Evolutionary conservation across 2,113 vertebrate species (phyloP).

Genomic region (Gobio gobio): DNA sequence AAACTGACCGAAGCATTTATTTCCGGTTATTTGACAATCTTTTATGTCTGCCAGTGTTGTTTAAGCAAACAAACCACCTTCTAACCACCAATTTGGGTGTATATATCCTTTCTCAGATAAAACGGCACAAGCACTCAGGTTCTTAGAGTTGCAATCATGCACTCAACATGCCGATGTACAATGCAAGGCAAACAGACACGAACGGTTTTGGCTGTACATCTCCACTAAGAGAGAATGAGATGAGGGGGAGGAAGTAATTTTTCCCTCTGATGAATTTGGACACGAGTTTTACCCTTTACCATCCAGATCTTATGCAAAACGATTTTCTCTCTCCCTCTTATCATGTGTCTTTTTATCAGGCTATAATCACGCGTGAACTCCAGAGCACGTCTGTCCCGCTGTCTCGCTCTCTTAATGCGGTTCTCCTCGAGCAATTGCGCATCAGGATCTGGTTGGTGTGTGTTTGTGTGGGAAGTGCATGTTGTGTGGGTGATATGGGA

Average conservation of each 20-base stretch:
- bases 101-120: background rate
- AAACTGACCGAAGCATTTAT: constrained; percentile 29
- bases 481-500: constrained; percentile 7
- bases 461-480: constrained; percentile 21
- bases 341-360: constrained; percentile 7
- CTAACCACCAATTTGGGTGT: constrained; percentile 22
- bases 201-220: background rate
- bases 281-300: constrained; percentile 1
- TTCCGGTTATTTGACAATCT: constrained; percentile 24
- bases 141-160: background rate
- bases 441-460: background rate
- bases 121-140: background rate
- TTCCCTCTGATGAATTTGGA: constrained; percentile 27
- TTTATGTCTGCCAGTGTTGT: constrained; percentile 25
- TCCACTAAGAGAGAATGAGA: background rate
- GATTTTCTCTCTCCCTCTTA: background rate
- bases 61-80: constrained; percentile 30
- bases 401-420: constrained; percentile 48
- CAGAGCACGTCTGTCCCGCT: background rate
- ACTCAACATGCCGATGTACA: background rate
- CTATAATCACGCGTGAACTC: constrained; percentile 21
- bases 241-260: constrained; percentile 27
- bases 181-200: background rate
- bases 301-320: constrained; percentile 8
- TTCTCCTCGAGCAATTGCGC: background rate